Conservation (phyloP, 1,140 invertebrate genomes). For the Caenorhabditis remanei region DNA sequence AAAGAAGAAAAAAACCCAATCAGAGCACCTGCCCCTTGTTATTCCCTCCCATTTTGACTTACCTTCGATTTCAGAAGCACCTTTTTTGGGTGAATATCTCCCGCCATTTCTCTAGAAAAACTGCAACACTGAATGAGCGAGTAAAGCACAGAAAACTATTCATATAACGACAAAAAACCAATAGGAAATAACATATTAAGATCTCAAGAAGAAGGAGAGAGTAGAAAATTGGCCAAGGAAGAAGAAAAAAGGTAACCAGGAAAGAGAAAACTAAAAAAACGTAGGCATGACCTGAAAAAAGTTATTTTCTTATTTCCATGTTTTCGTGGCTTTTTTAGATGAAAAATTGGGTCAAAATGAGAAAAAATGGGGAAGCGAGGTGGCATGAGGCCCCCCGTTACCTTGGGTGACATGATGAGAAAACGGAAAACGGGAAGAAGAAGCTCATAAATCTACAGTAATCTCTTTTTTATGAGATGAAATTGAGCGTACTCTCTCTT, state of each 20-base stretch:
- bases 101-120: constrained; percentile 6
- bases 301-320: constrained; percentile 2
- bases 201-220: neutral
- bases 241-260: neutral
- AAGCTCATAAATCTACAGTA: constrained; percentile 38
- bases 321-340: neutral
- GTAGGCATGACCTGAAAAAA: neutral
- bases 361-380: neutral
- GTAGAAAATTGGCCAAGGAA: constrained; percentile 3
- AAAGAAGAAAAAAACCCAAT: no score
- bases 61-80: constrained; percentile 33
- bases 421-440: neutral
- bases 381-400: neutral
- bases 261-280: neutral
- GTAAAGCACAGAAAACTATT: neutral
- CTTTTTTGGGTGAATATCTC: constrained; percentile 45
- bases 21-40: neutral
- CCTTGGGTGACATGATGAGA: neutral
- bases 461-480: neutral
- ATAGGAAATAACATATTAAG: constrained; percentile 46
- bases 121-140: neutral
- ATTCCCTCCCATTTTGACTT: neutral
- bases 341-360: neutral
- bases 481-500: neutral
- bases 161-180: neutral